Evolutionary conservation across 2,888 invertebrate species (phyloP), one percentile per base, ranked within the genome.

Genomic region (Amiota communis): DNA sequence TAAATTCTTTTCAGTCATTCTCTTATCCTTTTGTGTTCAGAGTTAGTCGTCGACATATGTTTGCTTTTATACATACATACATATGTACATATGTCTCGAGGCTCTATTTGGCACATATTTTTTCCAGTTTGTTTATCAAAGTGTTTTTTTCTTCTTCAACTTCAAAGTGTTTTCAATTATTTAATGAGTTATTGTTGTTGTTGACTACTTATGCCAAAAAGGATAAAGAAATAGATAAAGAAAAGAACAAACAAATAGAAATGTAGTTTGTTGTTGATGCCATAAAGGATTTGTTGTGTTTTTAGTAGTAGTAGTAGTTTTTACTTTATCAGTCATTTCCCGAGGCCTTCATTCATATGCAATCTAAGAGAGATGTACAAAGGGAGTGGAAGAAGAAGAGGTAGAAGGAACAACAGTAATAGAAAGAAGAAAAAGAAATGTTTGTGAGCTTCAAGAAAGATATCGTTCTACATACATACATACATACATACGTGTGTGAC

Each of bases 91-190:
- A 36, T 36, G 6, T 36, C 36, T 36, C 36, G 36, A 36, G 36
- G 36, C 36, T 36, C 36, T 36, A 36, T 36, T 36, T 36, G 36
- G 36, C 36, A 36, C 36, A 36, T 36, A 36, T 36, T 36, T 36
- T 36, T 36, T 36, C 36, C 36, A 36, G 36, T 36, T 36, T 36
- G 36, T 36, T 36, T 36, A 36, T 2, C 36, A 36, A 36, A 36
- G 36, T 36, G 36, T 36, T 36, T 36, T 36, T 36, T 36, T 36
- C n/a, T 15, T 53, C 53, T 8, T 13, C 82, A 71, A 82, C 84
- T 81, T 84, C 81, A 81, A 81, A 84, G 81, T 80, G 83, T 77
- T 36, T 77, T 80, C 81, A 81, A 81, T 81, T 81, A 81, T 82
- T 76, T 81, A 81, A 81, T 84, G 83, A 82, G 78, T 57, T 75